Evolutionary conservation across 2,888 invertebrate species (phyloP).

Genomic region (Epinotia brunnichana): DNA sequence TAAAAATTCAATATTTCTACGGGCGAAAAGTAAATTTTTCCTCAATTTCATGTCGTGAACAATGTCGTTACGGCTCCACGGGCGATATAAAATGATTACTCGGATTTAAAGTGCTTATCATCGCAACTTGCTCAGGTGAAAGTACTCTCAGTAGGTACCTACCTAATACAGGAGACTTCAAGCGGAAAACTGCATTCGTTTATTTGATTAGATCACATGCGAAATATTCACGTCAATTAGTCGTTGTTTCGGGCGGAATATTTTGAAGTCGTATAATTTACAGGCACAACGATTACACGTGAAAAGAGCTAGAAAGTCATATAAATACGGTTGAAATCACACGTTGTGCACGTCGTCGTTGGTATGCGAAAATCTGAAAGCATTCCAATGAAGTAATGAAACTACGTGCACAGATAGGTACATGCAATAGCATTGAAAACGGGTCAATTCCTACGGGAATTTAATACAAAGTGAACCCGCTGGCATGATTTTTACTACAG

Average conservation of each 20-base stretch:
- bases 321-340: too few relatives aligned
- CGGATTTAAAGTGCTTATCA: conserved; percentile 49
- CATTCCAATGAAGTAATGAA: too few relatives aligned
- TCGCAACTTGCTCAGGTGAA: conserved; percentile 44
- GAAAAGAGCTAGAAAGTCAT: too few relatives aligned
- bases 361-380: too few relatives aligned
- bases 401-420: too few relatives aligned
- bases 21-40: conserved; percentile 71
- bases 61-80: conserved; percentile 62
- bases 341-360: too few relatives aligned
- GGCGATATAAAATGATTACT: conserved; percentile 45
- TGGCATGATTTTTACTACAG: too few relatives aligned
- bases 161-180: background rate
- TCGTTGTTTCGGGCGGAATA: background rate
- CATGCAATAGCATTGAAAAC: too few relatives aligned
- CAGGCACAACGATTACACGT: too few relatives aligned
- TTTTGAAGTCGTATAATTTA: too few relatives aligned
- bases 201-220: background rate
- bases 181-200: conserved; percentile 25
- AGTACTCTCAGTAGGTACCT: background rate
- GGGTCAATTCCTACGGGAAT: too few relatives aligned
- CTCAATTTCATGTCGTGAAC: conserved; percentile 69
- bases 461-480: too few relatives aligned
- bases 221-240: background rate
- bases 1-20: conserved; percentile 82